Evolutionary conservation across 2,113 vertebrate species (phyloP), one percentile per base, ranked within the genome.

Genomic region (Camelus dromedarius): DNA sequence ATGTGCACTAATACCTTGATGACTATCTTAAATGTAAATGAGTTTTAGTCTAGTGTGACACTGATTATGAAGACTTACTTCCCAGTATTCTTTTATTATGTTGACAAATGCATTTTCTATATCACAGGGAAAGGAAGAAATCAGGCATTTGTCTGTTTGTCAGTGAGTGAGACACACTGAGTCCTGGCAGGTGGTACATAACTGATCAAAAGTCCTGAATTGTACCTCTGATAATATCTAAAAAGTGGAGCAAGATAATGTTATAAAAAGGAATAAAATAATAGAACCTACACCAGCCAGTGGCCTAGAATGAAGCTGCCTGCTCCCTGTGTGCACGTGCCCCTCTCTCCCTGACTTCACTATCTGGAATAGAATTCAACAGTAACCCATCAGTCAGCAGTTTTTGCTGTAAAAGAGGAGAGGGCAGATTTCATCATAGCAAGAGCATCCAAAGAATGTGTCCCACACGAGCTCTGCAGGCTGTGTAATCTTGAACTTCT

Each of bases 51-150:
- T 80, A 42, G 11, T 60, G 42, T 73, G 85, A 62, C 77, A 81
- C 12, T 85, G 18, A 30, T 84, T n/a, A 5, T n/a, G 60, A 91
- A 93, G 19, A 50, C 30, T 95, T 82, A 46, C 54, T 94, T 84
- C 32, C 14, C 16, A 66, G 70, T 56, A 54, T 62, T 50, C 22
- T 66, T 80, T 76, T 91, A 42, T 19, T 24, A 28, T 50, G 79
- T 72, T 82, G 60, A 89, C 67, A 85, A 77, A 46, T 93, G n/a
- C 56, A 60, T 89, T 89, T 95, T 90, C 70, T 70, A 3, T 77
- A 30, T 66, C 56, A 87, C 11, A 62, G 50, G 15, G 84, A 69
- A 77, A 62, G 52, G 73, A 79, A 87, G 90, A 48, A 88, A 82
- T 75, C 42, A 67, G 85, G 20, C 56, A 48, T 93, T 92, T 70